Base-by-base conservation (phyloP, 1,140 invertebrate genomes). In the Zaprionus camerounensis region DNA sequence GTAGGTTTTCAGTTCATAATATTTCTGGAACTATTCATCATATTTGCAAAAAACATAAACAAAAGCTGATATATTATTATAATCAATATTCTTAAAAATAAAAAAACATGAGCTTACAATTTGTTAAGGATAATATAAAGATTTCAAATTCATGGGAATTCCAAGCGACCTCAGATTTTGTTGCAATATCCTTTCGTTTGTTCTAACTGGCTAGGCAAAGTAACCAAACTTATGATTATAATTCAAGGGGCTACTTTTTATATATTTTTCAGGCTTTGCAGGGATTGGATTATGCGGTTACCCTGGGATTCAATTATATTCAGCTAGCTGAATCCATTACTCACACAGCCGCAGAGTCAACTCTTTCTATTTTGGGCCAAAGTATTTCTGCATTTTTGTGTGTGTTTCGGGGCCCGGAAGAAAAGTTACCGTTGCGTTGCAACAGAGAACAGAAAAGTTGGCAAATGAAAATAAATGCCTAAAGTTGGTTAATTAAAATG, bases 401-500 rank as follows among this genome's bases (percentile, higher is more conserved):
- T 64, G n/a, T 70, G 17, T 41, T 71, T 63, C 28, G 26, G 24
- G 31, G 41, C 31, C 17, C 5, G 53, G 67, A 15, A 44, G 41
- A 68, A 72, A 80, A 71, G 78, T 77, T 78, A 41, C 61, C 34
- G 62, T 51, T 41, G 53, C 56, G 67, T 36, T 69, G 68, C 53
- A 67, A 55, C 73, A 58, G 55, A 76, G 76, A 67, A 55, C 73
- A 64, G 55, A 76, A 79, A 67, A 76, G 64, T 76, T 79, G 3
- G 74, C 78, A 80, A 80, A 80, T 80, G 74, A 80, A 76, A 80
- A 80, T 72, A 80, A 77, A 80, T 77, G 69, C 78, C 72, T 56
- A 80, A 80, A 80, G 78, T 80, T 80, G 74, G 68, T 77, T 80
- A 80, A 80, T 80, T 80, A 77, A 80, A 80, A 77, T 62, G 62